These are phyloP conservation scores for Enchytraeus crypticus DNA, from an alignment of 2,888 invertebrate genomes.

Conservation along the genomic window DNA sequence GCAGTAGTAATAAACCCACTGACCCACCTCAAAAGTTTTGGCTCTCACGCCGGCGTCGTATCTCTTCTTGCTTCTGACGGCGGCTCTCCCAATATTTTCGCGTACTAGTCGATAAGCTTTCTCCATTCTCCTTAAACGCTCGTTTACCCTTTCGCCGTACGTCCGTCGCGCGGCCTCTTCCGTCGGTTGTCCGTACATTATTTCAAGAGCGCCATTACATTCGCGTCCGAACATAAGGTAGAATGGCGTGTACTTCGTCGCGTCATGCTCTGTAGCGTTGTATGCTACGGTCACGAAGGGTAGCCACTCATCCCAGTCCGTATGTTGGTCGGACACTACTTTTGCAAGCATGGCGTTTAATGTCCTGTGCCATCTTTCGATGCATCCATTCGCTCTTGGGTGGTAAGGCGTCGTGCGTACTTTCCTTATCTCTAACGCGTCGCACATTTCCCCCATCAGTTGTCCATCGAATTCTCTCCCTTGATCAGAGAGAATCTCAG, in stretches of 20 bases:
- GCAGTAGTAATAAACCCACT: neutral
- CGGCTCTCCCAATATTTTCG: no score
- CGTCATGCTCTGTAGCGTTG: neutral
- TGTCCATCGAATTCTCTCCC: neutral
- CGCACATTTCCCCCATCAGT: neutral
- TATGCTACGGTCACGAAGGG: neutral
- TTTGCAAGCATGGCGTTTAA: neutral
- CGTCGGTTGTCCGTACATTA: neutral
- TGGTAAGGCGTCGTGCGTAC: neutral
- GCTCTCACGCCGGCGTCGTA: no score
- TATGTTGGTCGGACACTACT: neutral
- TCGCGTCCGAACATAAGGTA: neutral
- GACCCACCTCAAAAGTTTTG: neutral
- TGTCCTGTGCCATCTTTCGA: neutral
- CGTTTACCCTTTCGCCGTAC: neutral
- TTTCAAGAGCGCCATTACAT: neutral
- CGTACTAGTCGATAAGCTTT: neutral
- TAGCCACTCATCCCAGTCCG: neutral
- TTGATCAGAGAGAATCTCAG: neutral
- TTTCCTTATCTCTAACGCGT: neutral
- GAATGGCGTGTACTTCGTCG: neutral
- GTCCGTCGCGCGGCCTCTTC: neutral
- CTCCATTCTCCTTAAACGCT: neutral
- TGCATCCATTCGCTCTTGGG: neutral
- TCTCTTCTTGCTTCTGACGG: no score